Evolutionary conservation across 2,797 vertebrate species (phyloP).

Genomic region (Hypotaenidia okinawae): DNA sequence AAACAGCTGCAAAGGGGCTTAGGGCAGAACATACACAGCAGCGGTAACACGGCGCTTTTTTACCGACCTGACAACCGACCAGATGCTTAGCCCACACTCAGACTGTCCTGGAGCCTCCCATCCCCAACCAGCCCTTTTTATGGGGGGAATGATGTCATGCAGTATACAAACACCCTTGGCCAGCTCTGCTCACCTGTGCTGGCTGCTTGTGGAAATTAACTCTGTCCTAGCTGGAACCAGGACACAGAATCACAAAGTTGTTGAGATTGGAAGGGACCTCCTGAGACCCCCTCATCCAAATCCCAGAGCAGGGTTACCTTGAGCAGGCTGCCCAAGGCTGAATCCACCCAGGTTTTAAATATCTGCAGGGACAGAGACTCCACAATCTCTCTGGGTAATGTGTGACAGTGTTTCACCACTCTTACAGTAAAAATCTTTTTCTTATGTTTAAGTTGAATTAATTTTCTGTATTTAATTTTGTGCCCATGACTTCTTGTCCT

Average conservation of each 20-base stretch:
- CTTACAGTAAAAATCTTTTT: not conserved
- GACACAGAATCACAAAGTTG: not conserved
- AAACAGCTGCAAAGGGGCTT: too few species aligned
- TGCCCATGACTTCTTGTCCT: not conserved
- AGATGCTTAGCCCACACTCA: too few species aligned
- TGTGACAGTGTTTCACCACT: not conserved
- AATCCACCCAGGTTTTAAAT: not conserved
- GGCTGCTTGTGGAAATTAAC: too few species aligned
- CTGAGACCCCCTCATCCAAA: not conserved
- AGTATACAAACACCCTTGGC: too few species aligned
- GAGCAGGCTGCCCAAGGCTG: not conserved
- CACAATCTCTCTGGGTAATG: not conserved
- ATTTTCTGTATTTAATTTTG: not conserved
- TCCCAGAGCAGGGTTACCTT: accelerated
- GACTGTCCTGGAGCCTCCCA: too few species aligned
- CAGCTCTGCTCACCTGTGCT: too few species aligned
- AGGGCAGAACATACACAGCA: too few species aligned
- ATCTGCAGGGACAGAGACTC: not conserved
- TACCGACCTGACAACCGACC: too few species aligned
- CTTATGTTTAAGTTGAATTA: not conserved
- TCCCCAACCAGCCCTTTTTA: too few species aligned
- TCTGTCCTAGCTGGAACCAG: too few species aligned
- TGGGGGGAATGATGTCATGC: too few species aligned
- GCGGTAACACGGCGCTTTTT: too few species aligned
- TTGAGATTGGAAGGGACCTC: not conserved